Percentiles rank a stretch among this genome's conserved stretches.
phyloP scores from a whole-genome alignment of 2,888 invertebrate genomes.

The Dolichopus griseipennis region DNA sequence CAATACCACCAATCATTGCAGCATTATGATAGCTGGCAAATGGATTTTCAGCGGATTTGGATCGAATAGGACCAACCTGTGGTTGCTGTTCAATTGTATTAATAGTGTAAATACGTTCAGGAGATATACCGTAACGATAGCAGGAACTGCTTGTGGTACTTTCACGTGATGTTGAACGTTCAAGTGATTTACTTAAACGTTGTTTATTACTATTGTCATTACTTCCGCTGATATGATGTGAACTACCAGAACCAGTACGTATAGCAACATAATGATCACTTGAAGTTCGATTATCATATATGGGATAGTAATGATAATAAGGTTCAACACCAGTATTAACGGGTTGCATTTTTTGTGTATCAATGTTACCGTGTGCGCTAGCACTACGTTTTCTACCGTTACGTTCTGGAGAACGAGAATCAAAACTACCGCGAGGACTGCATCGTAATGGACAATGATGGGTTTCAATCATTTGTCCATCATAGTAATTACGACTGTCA shows the following conservation, averaged over 20 bases:
- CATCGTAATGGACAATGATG: conserved; percentile 26
- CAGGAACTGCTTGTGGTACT: conserved; percentile 35
- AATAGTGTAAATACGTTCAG: conserved; percentile 38
- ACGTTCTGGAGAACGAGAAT: conserved; percentile 33
- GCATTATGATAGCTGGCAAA: conserved; percentile 33
- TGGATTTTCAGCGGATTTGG: conserved; percentile 42
- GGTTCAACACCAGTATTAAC: conserved; percentile 28
- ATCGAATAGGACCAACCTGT: conserved; percentile 32
- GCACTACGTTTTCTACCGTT: conserved; percentile 36
- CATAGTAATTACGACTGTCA: conserved; percentile 38
- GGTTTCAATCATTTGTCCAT: conserved; percentile 35
- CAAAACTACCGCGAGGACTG: conserved; percentile 34
- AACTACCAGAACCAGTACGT: conserved; percentile 20
- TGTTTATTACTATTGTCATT: conserved; percentile 17
- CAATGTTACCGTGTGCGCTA: conserved; percentile 42
- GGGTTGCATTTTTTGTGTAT: conserved; percentile 29
- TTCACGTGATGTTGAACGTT: conserved; percentile 40
- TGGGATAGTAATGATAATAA: conserved; percentile 41
- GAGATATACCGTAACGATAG: conserved; percentile 37
- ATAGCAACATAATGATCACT: conserved; percentile 40
- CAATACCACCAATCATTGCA: background rate
- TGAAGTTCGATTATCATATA: conserved; percentile 39
- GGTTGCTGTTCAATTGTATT: conserved; percentile 24
- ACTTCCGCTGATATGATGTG: conserved; percentile 16
- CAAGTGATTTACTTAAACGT: conserved; percentile 40